These are phyloP conservation scores for Mastomys coucha DNA, from an alignment of 2,113 vertebrate genomes.

Conservation along the genomic window DNA sequence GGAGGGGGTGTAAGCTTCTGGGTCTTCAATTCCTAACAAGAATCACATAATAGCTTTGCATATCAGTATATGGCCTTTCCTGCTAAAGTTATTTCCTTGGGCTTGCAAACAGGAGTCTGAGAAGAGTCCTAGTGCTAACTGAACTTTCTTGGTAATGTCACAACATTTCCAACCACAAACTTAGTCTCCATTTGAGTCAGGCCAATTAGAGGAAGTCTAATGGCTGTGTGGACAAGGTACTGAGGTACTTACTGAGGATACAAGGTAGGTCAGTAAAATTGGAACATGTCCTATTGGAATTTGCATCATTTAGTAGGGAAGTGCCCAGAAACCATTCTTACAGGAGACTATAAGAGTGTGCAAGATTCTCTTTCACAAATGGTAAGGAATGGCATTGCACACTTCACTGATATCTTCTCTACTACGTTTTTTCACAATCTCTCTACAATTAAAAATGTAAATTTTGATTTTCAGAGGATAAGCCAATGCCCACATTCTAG, in stretches of 20 bases:
- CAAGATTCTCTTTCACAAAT: background rate
- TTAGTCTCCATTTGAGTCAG: constrained; percentile 79
- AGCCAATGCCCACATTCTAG: background rate
- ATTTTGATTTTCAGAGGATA: constrained; percentile 30
- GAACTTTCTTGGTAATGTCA: constrained; percentile 81
- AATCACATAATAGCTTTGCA: constrained; percentile 68
- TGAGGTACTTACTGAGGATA: constrained; percentile 71
- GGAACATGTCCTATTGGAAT: constrained; percentile 24
- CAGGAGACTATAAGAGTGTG: background rate
- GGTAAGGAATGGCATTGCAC: background rate
- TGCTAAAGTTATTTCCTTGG: constrained; percentile 78
- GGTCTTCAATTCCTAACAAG: constrained; percentile 63
- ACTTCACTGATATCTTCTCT: background rate
- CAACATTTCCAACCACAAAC: constrained; percentile 83
- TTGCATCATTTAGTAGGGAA: background rate
- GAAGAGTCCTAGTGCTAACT: constrained; percentile 72
- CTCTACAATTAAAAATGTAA: constrained; percentile 29
- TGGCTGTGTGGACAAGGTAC: constrained; percentile 76
- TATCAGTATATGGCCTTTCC: constrained; percentile 75
- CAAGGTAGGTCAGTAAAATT: constrained; percentile 41
- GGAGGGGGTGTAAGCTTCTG: constrained; percentile 61
- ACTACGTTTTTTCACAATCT: background rate
- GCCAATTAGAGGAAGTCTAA: constrained; percentile 78
- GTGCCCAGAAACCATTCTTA: constrained; percentile 6
- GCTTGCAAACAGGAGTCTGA: constrained; percentile 77